Evolutionary conservation across 1,140 invertebrate genomes (phyloP), one percentile per base, ranked within the genome.

Genomic region (Campoletis sonorensis): DNA sequence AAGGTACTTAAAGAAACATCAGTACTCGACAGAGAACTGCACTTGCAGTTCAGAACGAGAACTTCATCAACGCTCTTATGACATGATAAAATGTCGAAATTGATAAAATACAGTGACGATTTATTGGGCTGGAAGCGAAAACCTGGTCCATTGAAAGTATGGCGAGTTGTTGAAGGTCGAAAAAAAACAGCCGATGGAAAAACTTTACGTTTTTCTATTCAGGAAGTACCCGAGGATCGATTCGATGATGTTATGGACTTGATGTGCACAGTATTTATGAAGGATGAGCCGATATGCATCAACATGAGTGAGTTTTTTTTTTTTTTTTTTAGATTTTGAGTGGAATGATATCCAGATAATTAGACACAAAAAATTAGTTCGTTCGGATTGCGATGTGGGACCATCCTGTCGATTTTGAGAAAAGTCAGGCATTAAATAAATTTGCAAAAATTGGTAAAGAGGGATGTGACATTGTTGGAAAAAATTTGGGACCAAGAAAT

Each of bases 151-250:
- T 33, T 16, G 10, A 70, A 37, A 30, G 30, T 73, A 0, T 80
- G 79, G 79, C 33, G 26, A 1, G 26, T 26, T 8, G 33, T 73
- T 18, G 49, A 80, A 37, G 11, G 54, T 26, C 51, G 51, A 18
- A 54, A 54, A n/a, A 30, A 33, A 26, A 70, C 72, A 15, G 8
- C 45, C 7, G 80, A 86, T 79, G 85, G 80, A 26, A 80, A 85
- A 79, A 78, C 82, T 2, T 73, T 87, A 1, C 88, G 86, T 79
- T 88, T 88, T 68, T 78, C 79, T 0, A 88, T 91, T 68, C 88
- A 91, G 71, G 89, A 92, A 21, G 85, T 91, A 72, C 89, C 91
- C 0, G 85, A 88, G 70, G 88, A 90, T 37, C 86, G 89, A 51
- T 86, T 87, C 18, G 83, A 87, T 3, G 90, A 91, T 15, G 86